These are phyloP conservation scores for Drosophila erecta DNA, from an alignment of 1,140 invertebrate genomes.

Conservation along the genomic window DNA sequence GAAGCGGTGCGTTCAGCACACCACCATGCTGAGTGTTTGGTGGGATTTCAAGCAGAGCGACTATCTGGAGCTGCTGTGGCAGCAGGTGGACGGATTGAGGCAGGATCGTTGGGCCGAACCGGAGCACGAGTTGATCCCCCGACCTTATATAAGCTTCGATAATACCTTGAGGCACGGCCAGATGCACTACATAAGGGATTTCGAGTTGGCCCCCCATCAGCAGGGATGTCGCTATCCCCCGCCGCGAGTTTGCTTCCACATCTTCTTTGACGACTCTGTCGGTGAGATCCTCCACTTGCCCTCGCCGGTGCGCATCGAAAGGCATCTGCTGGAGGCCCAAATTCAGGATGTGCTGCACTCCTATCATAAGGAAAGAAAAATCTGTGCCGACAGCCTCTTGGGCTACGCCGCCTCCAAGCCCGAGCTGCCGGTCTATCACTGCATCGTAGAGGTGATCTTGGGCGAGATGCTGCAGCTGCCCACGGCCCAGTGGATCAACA, in stretches of 20 bases:
- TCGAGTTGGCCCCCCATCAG: constrained; percentile 94
- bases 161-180: constrained; percentile 96
- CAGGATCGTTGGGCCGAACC: constrained; percentile 96
- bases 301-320: constrained; percentile 97
- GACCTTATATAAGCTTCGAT: constrained; percentile 98
- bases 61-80: constrained; percentile 98
- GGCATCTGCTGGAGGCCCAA: constrained; percentile 98
- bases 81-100: constrained; percentile 94
- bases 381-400: constrained; percentile 94
- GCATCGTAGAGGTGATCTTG: constrained; percentile 98
- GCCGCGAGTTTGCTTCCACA: constrained; percentile 93
- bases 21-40: constrained; percentile 94
- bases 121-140: constrained; percentile 91
- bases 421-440: constrained; percentile 97
- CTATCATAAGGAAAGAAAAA: constrained; percentile 94
- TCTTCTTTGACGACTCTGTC: constrained; percentile 90
- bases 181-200: constrained; percentile 95
- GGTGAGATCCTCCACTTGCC: constrained; percentile 91
- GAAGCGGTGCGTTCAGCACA: constrained; percentile 94
- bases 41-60: constrained; percentile 91
- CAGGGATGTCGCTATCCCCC: constrained; percentile 92
- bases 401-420: constrained; percentile 93
- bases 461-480: constrained; percentile 97
- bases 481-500: constrained; percentile 92
- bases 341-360: constrained; percentile 95